A percentile compares a stretch with the other conserved stretches of the same genome.
Evolutionary conservation across 2,888 invertebrate genomes (phyloP).

Genomic region (Tenthredo livida): DNA sequence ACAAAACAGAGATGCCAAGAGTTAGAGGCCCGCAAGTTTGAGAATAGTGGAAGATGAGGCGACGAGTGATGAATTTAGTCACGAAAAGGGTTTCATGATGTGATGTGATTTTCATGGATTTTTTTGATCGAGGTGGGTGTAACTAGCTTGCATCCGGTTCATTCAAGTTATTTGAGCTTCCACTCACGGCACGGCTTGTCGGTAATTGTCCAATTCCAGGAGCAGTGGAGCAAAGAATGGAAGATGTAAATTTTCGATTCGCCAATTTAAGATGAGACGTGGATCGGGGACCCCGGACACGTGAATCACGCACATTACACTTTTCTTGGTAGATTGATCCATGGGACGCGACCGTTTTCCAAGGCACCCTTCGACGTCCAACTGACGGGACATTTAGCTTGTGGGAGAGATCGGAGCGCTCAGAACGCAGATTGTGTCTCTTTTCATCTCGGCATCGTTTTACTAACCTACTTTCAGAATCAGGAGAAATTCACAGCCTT

Average conservation of each 20-base stretch:
- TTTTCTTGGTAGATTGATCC: slow-evolving; percentile 43
- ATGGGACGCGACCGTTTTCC: slow-evolving; percentile 32
- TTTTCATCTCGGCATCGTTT: slow-evolving; percentile 33
- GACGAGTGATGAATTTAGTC: slow-evolving; percentile 19
- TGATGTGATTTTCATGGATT: not conserved
- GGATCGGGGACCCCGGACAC: slow-evolving; percentile 30
- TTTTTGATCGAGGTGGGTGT: not conserved
- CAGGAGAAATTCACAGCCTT: not conserved
- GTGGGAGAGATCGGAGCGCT: slow-evolving; percentile 20
- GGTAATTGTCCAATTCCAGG: slow-evolving; percentile 17
- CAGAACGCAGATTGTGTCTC: slow-evolving; percentile 19
- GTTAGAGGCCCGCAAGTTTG: not conserved
- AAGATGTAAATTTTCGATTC: slow-evolving; percentile 33
- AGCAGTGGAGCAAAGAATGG: not conserved
- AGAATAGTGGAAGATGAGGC: not conserved
- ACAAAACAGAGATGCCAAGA: not conserved
- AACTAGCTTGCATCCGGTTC: not conserved
- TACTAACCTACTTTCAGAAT: slow-evolving; percentile 29
- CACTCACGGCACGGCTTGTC: not conserved
- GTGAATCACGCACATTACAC: slow-evolving; percentile 46
- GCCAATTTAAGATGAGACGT: not conserved
- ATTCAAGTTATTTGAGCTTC: not conserved
- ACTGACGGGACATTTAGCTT: slow-evolving; percentile 42
- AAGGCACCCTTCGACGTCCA: slow-evolving; percentile 30
- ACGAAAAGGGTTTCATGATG: not conserved